Percentiles rank a stretch among this genome's conserved stretches.
Evolutionary conservation across 2,113 vertebrate species (phyloP).

Genomic region (Podarcis raffonei): DNA sequence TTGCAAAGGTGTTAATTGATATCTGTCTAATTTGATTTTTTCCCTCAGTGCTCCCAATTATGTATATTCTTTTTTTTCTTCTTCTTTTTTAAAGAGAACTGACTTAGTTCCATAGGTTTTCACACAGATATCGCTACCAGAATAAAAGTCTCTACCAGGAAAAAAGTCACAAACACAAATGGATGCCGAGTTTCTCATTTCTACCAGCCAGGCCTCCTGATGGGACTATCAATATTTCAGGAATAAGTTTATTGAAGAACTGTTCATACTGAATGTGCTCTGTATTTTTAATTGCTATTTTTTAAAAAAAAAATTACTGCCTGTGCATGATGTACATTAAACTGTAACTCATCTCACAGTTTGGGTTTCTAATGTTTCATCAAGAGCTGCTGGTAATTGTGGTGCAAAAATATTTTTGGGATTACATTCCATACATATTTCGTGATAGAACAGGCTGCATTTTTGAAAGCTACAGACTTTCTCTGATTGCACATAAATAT

Average conservation of each 20-base stretch:
- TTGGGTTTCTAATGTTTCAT: neutral
- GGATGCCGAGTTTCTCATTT: too few species aligned
- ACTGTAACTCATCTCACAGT: fast-evolving
- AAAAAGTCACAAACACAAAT: neutral
- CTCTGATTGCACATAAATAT: constrained; percentile 1
- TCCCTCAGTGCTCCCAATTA: neutral
- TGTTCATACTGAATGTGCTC: neutral
- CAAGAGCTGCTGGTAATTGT: neutral
- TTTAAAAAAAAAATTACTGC: neutral
- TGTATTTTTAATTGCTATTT: neutral
- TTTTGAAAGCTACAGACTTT: neutral
- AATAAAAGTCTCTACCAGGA: too few species aligned
- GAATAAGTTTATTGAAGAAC: neutral
- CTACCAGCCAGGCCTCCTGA: too few species aligned
- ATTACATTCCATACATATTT: constrained; percentile 16
- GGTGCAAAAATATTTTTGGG: neutral
- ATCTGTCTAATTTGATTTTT: neutral
- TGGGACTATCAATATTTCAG: neutral
- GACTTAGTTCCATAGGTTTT: neutral
- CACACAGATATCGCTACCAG: too few species aligned
- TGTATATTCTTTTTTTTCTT: too few species aligned
- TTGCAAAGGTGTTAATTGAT: neutral
- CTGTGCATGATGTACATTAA: fast-evolving
- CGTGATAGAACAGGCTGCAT: neutral
- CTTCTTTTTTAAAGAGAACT: too few species aligned